These are phyloP conservation scores for Euura saliciscinereae DNA, from an alignment of 1,140 invertebrate species.

Conservation along the genomic window DNA sequence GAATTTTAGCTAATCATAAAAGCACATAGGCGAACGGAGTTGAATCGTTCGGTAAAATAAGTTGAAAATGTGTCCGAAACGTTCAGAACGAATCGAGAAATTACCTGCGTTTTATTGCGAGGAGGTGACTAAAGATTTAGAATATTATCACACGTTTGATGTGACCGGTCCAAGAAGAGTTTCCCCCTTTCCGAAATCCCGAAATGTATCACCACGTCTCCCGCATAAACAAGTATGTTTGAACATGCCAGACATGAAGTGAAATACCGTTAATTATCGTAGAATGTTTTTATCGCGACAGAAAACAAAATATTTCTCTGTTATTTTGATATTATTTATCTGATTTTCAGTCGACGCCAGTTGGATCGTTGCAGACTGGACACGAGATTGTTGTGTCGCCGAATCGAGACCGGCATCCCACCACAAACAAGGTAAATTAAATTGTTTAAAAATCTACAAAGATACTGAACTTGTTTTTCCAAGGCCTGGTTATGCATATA, in stretches of 20 bases:
- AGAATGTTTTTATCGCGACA: constrained; percentile 18
- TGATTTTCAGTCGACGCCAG: constrained; percentile 82
- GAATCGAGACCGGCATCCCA: constrained; percentile 82
- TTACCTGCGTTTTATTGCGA: too few species aligned
- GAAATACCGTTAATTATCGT: neutral
- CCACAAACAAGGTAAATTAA: constrained; percentile 77
- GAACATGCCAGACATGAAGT: neutral
- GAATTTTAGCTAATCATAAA: too few species aligned
- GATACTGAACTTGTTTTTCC: neutral
- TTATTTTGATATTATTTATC: constrained; percentile 27
- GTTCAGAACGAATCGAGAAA: too few species aligned
- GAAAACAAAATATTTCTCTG: neutral
- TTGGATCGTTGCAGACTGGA: constrained; percentile 87
- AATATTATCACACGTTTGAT: neutral
- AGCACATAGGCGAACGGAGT: too few species aligned
- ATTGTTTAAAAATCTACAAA: constrained; percentile 24
- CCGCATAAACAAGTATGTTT: neutral
- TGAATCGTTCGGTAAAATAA: too few species aligned
- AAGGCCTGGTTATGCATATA: constrained; percentile 47
- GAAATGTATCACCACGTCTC: neutral
- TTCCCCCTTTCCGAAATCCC: neutral
- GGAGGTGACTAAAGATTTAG: too few species aligned
- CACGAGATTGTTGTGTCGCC: constrained; percentile 90
- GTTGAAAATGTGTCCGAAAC: too few species aligned
- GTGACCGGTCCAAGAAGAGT: neutral